These are phyloP conservation scores for Diadumene lineata DNA, from an alignment of 92 coral and sea anemone species.

Conservation along the genomic window DNA sequence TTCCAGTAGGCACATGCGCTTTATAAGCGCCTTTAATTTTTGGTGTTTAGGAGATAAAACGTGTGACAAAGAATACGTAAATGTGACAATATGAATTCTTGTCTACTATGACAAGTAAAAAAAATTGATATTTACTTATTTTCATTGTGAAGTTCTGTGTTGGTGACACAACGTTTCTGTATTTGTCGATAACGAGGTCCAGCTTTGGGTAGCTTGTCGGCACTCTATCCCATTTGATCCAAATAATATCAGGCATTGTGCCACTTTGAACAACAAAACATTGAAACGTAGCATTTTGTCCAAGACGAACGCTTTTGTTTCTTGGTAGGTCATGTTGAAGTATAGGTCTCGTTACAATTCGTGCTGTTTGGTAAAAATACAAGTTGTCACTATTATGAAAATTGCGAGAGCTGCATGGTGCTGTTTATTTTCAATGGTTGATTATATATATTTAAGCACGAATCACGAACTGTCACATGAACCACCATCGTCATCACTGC, in stretches of 20 bases:
- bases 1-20: no score
- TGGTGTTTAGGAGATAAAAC: no score
- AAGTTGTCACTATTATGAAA: not conserved
- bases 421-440: no score
- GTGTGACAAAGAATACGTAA: no score
- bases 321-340: constrained; percentile 31
- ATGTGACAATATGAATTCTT: constrained; percentile 22
- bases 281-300: constrained; percentile 41
- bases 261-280: constrained; percentile 45
- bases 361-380: constrained; percentile 18
- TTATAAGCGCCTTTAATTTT: no score
- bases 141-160: not conserved
- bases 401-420: not conserved
- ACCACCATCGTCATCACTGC: not conserved
- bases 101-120: not conserved
- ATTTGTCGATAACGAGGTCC: not conserved
- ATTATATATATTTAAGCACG: no score
- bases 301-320: constrained; percentile 45
- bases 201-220: constrained; percentile 21
- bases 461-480: no score
- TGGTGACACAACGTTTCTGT: not conserved
- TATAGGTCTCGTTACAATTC: constrained; percentile 32
- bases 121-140: not conserved
- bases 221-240: constrained; percentile 59
- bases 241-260: constrained; percentile 48